A percentile compares a stretch with the other conserved stretches of the same genome.
Conservation (phyloP, 2,113 vertebrate genomes). For the Damaliscus lunatus region DNA sequence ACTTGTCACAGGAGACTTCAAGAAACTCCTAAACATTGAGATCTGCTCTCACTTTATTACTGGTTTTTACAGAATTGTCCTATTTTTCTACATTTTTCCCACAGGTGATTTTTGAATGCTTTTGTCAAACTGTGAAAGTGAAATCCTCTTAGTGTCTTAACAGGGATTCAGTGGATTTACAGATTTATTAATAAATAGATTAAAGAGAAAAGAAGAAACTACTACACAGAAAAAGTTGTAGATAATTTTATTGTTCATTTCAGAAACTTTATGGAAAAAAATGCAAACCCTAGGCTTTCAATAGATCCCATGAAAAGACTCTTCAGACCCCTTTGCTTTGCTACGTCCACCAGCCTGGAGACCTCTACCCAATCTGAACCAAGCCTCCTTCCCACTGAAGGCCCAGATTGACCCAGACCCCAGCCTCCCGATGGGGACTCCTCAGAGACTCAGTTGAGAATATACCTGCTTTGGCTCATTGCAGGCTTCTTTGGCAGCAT, state of each 20-base stretch:
- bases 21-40: neutral
- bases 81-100: neutral
- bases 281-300: neutral
- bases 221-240: neutral
- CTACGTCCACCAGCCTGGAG: neutral
- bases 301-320: neutral
- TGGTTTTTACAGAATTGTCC: neutral
- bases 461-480: too few species aligned
- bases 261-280: neutral
- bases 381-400: neutral
- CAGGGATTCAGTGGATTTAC: neutral
- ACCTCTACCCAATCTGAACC: too few species aligned
- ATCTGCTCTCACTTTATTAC: neutral
- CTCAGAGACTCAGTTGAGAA: neutral
- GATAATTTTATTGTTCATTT: neutral
- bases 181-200: neutral
- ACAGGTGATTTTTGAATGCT: neutral
- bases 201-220: neutral
- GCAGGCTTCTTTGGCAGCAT: neutral
- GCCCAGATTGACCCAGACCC: neutral
- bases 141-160: neutral
- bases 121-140: neutral
- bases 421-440: neutral
- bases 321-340: neutral
- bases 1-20: neutral